These are phyloP conservation scores for Tolypeutes matacus DNA, from an alignment of 2,797 vertebrate species.

Conservation along the genomic window DNA sequence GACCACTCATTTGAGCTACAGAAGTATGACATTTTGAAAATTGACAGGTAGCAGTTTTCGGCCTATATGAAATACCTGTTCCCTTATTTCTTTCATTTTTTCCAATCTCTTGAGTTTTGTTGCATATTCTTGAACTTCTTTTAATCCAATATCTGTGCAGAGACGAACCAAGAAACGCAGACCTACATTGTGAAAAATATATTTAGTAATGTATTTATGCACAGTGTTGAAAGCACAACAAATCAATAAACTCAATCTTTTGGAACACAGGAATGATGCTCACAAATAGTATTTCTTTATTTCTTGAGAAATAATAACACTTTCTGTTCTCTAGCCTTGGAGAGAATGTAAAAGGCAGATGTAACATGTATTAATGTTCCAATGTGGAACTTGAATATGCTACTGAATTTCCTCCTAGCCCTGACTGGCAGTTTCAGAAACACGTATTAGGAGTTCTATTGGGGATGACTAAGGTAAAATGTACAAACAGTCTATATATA, in stretches of 20 bases:
- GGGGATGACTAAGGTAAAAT: background rate
- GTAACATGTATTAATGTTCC: background rate
- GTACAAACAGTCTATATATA: background rate
- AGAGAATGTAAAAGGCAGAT: background rate
- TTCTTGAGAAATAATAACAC: background rate
- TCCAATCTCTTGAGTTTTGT: conserved; percentile 97
- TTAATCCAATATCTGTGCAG: conserved; percentile 96
- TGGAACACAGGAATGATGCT: background rate
- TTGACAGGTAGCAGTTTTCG: conserved; percentile 41
- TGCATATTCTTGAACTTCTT: conserved; percentile 96
- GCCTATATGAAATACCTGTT: conserved; percentile 91
- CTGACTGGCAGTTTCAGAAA: background rate
- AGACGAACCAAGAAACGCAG: conserved; percentile 96
- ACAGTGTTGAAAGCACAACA: conserved; percentile 23
- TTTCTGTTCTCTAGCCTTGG: background rate
- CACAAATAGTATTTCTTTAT: background rate
- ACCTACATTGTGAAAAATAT: conserved; percentile 88
- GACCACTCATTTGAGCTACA: background rate
- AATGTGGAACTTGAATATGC: background rate
- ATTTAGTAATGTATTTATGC: conserved; percentile 28
- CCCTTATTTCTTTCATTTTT: conserved; percentile 96
- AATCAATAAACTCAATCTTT: background rate
- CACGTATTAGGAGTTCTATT: background rate
- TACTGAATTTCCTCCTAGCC: background rate
- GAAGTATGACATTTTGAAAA: conserved; percentile 70